phyloP scores from a whole-genome alignment of 2,888 invertebrate species.

The Therioaphis trifolii region DNA sequence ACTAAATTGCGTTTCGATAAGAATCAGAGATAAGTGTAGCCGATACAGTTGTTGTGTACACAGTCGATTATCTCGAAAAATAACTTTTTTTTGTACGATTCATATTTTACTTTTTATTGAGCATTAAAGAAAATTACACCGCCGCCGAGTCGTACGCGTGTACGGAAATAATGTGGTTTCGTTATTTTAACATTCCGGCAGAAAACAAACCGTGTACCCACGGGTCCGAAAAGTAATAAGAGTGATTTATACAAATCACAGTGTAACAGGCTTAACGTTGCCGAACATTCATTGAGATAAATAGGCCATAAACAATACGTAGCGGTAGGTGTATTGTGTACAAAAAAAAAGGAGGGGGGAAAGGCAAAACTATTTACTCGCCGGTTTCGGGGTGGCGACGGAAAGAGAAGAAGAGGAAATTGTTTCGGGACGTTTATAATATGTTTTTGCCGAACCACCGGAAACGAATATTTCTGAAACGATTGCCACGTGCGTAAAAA shows the following conservation, averaged over 20 bases:
- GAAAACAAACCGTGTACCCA: neutral
- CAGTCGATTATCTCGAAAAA: too few species aligned
- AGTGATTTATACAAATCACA: constrained; percentile 46
- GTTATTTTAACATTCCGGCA: constrained; percentile 3
- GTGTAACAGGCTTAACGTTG: constrained; percentile 13
- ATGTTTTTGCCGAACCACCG: neutral
- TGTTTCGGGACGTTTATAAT: neutral
- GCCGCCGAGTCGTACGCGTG: neutral
- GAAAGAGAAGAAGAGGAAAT: neutral
- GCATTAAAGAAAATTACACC: constrained; percentile 24
- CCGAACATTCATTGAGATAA: constrained; percentile 45
- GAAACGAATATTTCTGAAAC: neutral
- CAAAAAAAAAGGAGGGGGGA: too few species aligned
- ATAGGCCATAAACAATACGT: constrained; percentile 34
- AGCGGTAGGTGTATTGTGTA: neutral
- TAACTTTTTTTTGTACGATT: too few species aligned
- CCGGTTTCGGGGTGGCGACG: neutral
- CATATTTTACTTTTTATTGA: constrained; percentile 45
- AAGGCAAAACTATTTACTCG: constrained; percentile 7
- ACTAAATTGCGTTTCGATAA: constrained; percentile 26
- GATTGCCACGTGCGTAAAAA: too few species aligned
- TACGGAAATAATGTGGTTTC: neutral
- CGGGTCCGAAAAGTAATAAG: constrained; percentile 20
- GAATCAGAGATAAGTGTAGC: constrained; percentile 13
- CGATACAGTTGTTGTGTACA: too few species aligned